Base-by-base conservation (phyloP, 2,888 invertebrate species). In the Pegoplata infirma region DNA sequence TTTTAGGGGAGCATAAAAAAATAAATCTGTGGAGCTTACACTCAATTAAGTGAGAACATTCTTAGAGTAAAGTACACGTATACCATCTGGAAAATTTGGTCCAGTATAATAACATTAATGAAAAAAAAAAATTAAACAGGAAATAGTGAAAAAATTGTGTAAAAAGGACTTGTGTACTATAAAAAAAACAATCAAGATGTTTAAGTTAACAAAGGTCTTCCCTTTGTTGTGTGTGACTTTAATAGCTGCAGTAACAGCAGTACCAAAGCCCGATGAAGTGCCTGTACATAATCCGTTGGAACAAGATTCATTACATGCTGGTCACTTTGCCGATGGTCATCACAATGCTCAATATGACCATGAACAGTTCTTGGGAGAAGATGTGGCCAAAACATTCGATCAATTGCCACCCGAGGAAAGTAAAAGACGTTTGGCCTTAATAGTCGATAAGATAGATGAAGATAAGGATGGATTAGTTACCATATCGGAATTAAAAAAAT, bases 321-420 rank as follows among this genome's bases (percentile, higher is more conserved):
- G 95, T 81, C 98, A 98, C 86, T 96, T 88, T 12, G 86, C 85
- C 1, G 93, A 94, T 81, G 94, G 94, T 23, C 93, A 95, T 77
- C 97, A 97, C 85, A 96, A 98, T 89, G 91, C 94, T 59, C 96
- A 97, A 82, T 99, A 96, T 88, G 99, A 99, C 87, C 99, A 99
- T 87, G 98, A 99, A 87, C 98, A 98, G 0, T 99, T 99, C 88
- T 91, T 99, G 10, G 99, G 99, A 0, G 96, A 97, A 87, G 97
- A 97, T 81, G 93, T 94, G 83, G 97, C 98, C 0, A 96, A 97
- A 87, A 94, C 96, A 3, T 99, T 98, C 87, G 98, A 98, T 87
- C 95, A 98, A 84, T 91, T 99, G 51, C 92, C 95, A 0, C 98
- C 98, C 2, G 98, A 99, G 89, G 98, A 99, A 88, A 98, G 98